Base-by-base conservation (phyloP, 2,797 vertebrate genomes). In the Furcifer pardalis region DNA sequence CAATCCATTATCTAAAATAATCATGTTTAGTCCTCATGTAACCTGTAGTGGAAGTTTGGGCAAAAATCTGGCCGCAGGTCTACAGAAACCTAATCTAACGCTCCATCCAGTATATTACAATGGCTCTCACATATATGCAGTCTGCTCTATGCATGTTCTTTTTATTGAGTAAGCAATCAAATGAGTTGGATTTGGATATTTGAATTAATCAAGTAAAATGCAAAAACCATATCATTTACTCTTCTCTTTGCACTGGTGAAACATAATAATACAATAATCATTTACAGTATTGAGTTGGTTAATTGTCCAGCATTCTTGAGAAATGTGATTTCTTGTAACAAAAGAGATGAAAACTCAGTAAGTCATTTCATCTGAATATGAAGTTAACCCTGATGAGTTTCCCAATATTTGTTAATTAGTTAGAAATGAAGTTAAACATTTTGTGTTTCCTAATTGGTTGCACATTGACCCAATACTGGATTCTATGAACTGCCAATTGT, bases 321-420 rank as follows among this genome's bases (percentile, higher is more conserved):
- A 65, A 79, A 79, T 66, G n/a, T 44, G 62, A 46, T 79, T 46
- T 79, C 40, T 65, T 79, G 60, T 30, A 79, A 30, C 65, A 62
- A 79, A 66, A 19, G 9, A 66, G 40, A 32, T 32, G 30, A 65
- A 17, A 79, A 65, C 42, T 44, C 62, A 46, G 32, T 25, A 79
- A 19, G 42, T 9, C 5, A 60, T 59, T 59, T 37, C 32, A 37
- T 27, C 32, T 40, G 35, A 62, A 62, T 62, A 40, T 27, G 1
- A 60, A 77, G 59, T 77, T 77, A 52, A 52, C n/a, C 46, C 52
- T 56, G 73, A 35, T 27, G n/a, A 60, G 52, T 60, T 35, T 6
- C 30, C 25, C 6, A 37, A 30, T 77, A 40, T 77, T 77, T 77
- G 75, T 77, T 77, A 77, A 77, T 23, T 62, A 77, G 56, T 56